Base-by-base conservation (phyloP, 2,113 vertebrate species). In the Gasterosteus aculeatus region DNA sequence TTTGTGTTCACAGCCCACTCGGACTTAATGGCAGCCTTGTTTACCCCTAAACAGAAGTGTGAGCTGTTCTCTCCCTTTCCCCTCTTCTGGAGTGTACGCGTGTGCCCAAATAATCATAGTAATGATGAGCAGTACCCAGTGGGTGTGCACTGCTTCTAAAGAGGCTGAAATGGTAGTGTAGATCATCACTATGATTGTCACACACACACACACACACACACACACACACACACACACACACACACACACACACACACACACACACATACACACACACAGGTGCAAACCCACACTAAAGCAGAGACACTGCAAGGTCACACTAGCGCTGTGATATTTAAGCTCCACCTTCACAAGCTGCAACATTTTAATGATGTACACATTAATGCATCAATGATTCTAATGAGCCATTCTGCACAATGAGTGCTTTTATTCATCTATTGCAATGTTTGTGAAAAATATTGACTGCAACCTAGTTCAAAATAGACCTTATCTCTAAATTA, bases 181-280 rank as follows among this genome's bases (percentile, higher is more conserved):
- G 16, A 59, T 78, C 53, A 46, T 76, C 58, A 65, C 67, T 57
- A 22, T 74, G 54, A 85, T 81, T 77, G 82, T 84, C 26, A 33
- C 22, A 54, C 35, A 19, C 33, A 19, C 38, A 61, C 68, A 31
- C 26, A 26, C 22, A 26, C 29, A 33, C 22, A 54, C 35, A 19
- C 35, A 19, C 39, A 62, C 69, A 33, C 29, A 33, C 22, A 54
- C 35, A 19, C 35, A 19, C 39, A 49, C 68, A 33, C 29, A 33
- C 22, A 54, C 26, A 33, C 22, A 54, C 35, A 19, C 26, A 33
- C 22, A 54, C 35, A 19, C 29, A 33, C 22, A 54, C 35, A 19
- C 35, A 19, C 39, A 62, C 69, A 33, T 18, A 33, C 22, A 54
- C 35, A 19, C 35, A 19, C 39, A 49, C 68, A 33, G 18, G 33